Evolutionary conservation across 2,113 vertebrate genomes (phyloP).

Genomic region (Danionella cerebrum): DNA sequence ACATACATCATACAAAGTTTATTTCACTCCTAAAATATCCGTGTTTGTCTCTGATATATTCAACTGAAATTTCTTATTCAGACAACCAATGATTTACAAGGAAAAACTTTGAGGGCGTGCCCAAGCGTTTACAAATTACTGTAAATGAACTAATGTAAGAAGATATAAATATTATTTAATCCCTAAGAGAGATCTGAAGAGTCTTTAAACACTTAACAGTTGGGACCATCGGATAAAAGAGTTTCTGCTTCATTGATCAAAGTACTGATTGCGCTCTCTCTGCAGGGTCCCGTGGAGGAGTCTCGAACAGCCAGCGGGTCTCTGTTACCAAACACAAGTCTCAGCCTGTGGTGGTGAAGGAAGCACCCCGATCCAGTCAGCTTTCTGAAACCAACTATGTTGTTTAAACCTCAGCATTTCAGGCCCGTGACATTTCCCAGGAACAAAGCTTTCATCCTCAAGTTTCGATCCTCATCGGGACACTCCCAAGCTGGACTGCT

Average conservation of each 20-base stretch:
- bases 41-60: too few relatives aligned
- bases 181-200: too few relatives aligned
- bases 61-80: too few relatives aligned
- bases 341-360: conserved; percentile 63
- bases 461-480: conserved; percentile 8
- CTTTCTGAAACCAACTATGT: conserved; percentile 83
- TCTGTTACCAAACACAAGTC: conserved; percentile 64
- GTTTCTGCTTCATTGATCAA: neutral
- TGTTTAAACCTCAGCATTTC: conserved; percentile 68
- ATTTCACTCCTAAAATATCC: too few relatives aligned
- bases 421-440: conserved; percentile 49
- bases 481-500: conserved; percentile 18
- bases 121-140: too few relatives aligned
- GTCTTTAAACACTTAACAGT: neutral
- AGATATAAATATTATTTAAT: too few relatives aligned
- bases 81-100: too few relatives aligned
- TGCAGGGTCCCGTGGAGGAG: conserved; percentile 70
- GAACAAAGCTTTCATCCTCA: conserved; percentile 9
- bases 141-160: too few relatives aligned
- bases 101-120: too few relatives aligned
- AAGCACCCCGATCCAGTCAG: conserved; percentile 44
- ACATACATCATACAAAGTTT: too few relatives aligned
- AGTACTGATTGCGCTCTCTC: conserved; percentile 27
- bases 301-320: conserved; percentile 62
- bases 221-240: neutral